These are phyloP conservation scores for Pangasius mekongensis DNA, from an alignment of 2,797 vertebrate genomes.

Conservation along the genomic window DNA sequence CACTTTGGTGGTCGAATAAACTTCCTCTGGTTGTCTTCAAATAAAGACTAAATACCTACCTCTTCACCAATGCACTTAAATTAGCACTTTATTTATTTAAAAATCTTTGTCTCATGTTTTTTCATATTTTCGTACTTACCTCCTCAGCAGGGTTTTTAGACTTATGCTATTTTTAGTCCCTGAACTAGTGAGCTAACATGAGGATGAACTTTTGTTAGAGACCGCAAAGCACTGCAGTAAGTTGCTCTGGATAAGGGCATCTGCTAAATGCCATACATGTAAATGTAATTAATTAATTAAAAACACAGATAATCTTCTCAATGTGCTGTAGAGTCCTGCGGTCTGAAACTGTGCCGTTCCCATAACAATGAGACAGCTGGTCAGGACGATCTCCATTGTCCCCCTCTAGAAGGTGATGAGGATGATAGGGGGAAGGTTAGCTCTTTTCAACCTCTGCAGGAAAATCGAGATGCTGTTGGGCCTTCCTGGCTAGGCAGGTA, in stretches of 20 bases:
- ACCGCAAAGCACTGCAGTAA: too few species aligned
- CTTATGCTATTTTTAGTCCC: not conserved
- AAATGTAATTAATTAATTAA: not conserved
- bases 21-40: not conserved
- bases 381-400: not conserved
- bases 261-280: not conserved
- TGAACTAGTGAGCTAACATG: not conserved
- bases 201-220: not conserved
- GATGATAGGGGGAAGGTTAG: not conserved
- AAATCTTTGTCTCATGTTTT: too few species aligned
- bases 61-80: too few species aligned
- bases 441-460: not conserved
- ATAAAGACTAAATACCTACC: not conserved
- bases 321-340: not conserved
- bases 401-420: not conserved
- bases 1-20: not conserved
- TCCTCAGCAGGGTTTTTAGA: not conserved
- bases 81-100: too few species aligned
- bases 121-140: not conserved
- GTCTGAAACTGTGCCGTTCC: not conserved
- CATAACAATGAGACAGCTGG: not conserved
- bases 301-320: not conserved
- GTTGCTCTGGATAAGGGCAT: not conserved
- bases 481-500: not conserved
- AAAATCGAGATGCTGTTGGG: not conserved